Conservation (phyloP, 2,113 vertebrate genomes). For the Urocolius indicus region DNA sequence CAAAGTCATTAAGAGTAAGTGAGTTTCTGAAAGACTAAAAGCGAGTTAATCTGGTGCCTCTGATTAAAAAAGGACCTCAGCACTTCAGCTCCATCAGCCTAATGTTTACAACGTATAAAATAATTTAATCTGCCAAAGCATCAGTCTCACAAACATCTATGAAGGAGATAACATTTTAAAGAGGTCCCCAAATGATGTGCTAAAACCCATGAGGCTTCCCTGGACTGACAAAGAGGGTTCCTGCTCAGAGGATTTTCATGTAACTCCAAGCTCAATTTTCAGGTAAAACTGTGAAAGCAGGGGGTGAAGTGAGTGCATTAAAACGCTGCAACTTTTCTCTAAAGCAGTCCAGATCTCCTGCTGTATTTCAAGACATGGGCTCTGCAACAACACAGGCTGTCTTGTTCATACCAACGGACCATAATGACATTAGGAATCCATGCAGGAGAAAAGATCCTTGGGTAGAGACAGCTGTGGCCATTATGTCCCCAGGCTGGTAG, state of each 20-base stretch:
- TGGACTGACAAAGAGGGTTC: neutral
- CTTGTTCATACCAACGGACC: neutral
- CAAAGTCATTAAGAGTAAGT: slow-evolving; percentile 64
- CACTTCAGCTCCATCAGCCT: slow-evolving; percentile 19
- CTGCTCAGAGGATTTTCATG: neutral
- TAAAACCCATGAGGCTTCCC: neutral
- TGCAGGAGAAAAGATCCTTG: neutral
- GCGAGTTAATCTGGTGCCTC: slow-evolving; percentile 54
- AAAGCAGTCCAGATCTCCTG: neutral
- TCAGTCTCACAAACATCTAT: neutral
- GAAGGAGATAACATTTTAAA: neutral
- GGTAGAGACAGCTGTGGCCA: neutral
- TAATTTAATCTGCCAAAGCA: slow-evolving; percentile 22
- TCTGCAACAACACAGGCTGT: fast-evolving
- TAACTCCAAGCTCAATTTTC: neutral
- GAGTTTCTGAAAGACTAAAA: slow-evolving; percentile 61
- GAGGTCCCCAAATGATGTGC: neutral
- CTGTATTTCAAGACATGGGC: neutral
- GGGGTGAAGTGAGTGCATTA: fast-evolving
- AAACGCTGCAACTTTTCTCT: neutral
- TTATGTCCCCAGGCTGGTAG: fast-evolving
- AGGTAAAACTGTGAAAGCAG: neutral
- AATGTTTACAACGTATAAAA: slow-evolving; percentile 39
- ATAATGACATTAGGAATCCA: neutral
- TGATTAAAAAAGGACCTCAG: slow-evolving; percentile 61